Evolutionary conservation across 53 echinoderm and acorn worm species (phyloP), one percentile per base, ranked within the genome.

Genomic region (Echinometra lucunter): DNA sequence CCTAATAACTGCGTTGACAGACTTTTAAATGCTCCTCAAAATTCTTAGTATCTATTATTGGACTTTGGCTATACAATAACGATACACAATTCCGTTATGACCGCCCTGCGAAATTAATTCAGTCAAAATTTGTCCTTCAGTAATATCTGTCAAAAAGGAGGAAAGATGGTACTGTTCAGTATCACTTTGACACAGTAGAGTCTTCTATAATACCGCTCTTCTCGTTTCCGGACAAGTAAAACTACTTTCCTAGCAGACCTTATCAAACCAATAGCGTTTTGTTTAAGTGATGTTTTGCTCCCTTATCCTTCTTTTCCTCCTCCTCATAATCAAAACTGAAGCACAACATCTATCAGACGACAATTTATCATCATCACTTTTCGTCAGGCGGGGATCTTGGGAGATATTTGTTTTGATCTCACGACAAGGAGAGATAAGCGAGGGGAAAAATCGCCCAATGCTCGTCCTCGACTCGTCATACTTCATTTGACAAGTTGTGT

Each of bases 331-430:
- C 42, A 42, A 78, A 78, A 21, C 78, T 19, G 30, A 72, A 16
- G 32, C 35, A 49, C 49, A 45, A 85, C 27, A 47, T 53, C 53
- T 30, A 47, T 45, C 47, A 85, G 85, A 49, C 45, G 49, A 49
- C 85, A 85, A 85, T 85, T 85, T 49, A 85, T 85, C 85, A 45
- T 49, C 47, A 45, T 85, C 85, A 85, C 47, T 85, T 85, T 85
- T 49, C 49, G 85, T 85, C 49, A 85, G 85, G 49, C 85, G 45
- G 49, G 49, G 85, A 85, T 45, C 47, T 28, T 49, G 49, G 28
- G 49, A 49, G 85, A 85, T 85, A 49, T 85, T 85, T 85, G 85
- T 85, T 85, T 85, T 45, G 85, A 85, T 85, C 85, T 85, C 85
- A n/a, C 45, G 10, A 85, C 49, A 85, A 47, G n/a, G 85, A 0